Conservation (phyloP, 2,113 vertebrate genomes). For the Pitta sordida region DNA sequence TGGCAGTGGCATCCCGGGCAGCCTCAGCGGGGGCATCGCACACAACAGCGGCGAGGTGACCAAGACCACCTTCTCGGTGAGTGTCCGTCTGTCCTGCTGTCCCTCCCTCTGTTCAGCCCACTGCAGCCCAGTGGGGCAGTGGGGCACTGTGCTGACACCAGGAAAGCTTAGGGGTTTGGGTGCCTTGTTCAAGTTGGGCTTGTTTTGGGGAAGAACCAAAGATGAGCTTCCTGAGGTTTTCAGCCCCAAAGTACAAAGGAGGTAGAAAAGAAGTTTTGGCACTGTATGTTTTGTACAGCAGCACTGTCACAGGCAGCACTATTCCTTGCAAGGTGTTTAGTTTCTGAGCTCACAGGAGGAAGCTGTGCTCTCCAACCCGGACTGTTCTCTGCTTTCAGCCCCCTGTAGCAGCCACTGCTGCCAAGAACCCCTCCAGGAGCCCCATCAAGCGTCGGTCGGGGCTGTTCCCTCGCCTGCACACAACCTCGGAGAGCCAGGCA, state of each 20-base stretch:
- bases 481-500: slow-evolving; percentile 81
- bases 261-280: not conserved
- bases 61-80: slow-evolving; percentile 84
- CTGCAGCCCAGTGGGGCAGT: accelerated
- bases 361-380: not conserved
- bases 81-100: not conserved
- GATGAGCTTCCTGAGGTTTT: not conserved
- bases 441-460: slow-evolving; percentile 90
- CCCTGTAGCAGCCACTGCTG: slow-evolving; percentile 61
- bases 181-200: not conserved
- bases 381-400: slow-evolving; percentile 72
- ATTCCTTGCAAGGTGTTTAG: not conserved
- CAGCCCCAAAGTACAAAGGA: not conserved
- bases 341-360: not conserved
- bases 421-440: slow-evolving; percentile 88
- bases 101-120: not conserved
- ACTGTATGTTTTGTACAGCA: no score
- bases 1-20: slow-evolving; percentile 76
- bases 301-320: accelerated
- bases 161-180: no score
- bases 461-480: slow-evolving; percentile 90
- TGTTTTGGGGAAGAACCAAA: not conserved
- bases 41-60: slow-evolving; percentile 83
- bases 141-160: accelerated
- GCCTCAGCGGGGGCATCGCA: slow-evolving; percentile 85